Conservation (phyloP, 2,113 vertebrate species). For the Ammospiza caudacuta region DNA sequence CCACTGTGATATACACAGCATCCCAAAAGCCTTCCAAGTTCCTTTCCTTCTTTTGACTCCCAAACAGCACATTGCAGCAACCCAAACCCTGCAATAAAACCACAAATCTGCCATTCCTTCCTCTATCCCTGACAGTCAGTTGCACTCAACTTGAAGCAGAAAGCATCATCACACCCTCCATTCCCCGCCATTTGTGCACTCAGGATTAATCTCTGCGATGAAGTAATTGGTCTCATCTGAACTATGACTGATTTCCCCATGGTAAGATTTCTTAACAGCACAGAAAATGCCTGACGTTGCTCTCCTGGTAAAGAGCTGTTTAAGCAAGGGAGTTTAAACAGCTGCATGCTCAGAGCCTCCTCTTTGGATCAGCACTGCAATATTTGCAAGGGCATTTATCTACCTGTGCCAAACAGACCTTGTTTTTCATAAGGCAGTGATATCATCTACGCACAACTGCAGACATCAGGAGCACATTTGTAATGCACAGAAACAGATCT, state of each 20-base stretch:
- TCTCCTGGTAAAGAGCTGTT: neutral
- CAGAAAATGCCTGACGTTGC: neutral
- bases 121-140: neutral
- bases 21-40: neutral
- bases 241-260: constrained; percentile 4
- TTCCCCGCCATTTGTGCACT: neutral
- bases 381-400: neutral
- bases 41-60: neutral
- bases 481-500: neutral
- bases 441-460: neutral
- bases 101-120: neutral
- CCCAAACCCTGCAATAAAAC: neutral
- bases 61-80: neutral
- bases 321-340: neutral
- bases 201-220: neutral
- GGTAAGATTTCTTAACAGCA: constrained; percentile 3
- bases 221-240: constrained; percentile 49
- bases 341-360: neutral
- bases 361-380: neutral
- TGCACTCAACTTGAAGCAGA: neutral
- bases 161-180: neutral
- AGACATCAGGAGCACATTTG: neutral
- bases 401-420: neutral
- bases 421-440: neutral
- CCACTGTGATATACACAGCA: neutral